Evolutionary conservation across 2,888 invertebrate species (phyloP).

Genomic region (Rotaria socialis): DNA sequence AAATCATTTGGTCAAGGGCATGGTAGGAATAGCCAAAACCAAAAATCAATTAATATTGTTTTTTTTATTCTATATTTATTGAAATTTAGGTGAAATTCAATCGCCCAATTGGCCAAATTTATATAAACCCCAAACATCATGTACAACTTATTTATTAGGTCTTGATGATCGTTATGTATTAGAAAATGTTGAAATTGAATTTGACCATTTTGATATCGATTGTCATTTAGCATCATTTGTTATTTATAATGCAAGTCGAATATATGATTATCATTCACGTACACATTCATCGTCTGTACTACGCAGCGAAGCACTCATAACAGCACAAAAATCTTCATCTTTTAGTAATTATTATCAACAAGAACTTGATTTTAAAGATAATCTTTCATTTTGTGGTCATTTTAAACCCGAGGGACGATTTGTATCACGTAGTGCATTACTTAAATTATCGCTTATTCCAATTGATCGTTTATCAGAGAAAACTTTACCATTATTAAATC

Average conservation of each 20-base stretch:
- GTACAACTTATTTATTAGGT: slow-evolving; percentile 13
- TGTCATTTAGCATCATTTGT: neutral
- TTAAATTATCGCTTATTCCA: neutral
- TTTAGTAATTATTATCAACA: slow-evolving; percentile 35
- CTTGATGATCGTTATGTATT: slow-evolving; percentile 27
- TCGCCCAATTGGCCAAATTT: slow-evolving; percentile 9
- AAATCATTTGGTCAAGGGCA: slow-evolving; percentile 27
- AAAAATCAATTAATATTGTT: too few relatives aligned
- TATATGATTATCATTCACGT: neutral
- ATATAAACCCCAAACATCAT: slow-evolving; percentile 31
- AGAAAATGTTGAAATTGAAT: slow-evolving; percentile 35
- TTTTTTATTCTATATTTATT: too few relatives aligned
- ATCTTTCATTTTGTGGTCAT: slow-evolving; percentile 19
- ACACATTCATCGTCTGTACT: neutral
- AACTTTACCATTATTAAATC: neutral
- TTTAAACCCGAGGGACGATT: slow-evolving; percentile 33
- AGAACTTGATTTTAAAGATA: slow-evolving; percentile 22
- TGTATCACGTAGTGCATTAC: neutral
- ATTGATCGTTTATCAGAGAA: neutral
- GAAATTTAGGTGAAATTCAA: neutral
- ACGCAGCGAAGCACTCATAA: neutral
- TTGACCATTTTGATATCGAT: slow-evolving; percentile 34
- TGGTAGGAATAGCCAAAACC: neutral
- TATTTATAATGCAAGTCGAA: slow-evolving; percentile 12
- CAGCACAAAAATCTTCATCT: neutral